phyloP scores from a whole-genome alignment of 2,113 vertebrate species.

The Pelmatolapia mariae region DNA sequence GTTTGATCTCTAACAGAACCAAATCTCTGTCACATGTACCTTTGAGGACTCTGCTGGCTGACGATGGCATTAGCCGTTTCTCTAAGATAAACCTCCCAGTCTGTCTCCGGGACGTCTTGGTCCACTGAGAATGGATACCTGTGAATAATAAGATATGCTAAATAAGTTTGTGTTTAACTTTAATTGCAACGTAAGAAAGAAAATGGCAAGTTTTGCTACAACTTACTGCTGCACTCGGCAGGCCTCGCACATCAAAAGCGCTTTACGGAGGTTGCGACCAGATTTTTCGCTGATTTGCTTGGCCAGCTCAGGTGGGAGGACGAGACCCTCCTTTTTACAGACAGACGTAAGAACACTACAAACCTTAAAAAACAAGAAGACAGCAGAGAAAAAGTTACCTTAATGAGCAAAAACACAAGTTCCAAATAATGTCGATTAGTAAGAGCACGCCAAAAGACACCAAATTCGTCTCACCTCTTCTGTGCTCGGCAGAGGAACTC shows the following conservation, averaged over 20 bases:
- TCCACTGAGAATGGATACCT: constrained; percentile 92
- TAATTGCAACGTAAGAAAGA: background rate
- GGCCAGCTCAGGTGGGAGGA: constrained; percentile 86
- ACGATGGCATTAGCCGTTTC: constrained; percentile 94
- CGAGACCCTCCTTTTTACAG: constrained; percentile 92
- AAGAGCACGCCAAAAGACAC: background rate
- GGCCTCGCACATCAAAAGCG: constrained; percentile 93
- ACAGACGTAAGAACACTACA: constrained; percentile 83
- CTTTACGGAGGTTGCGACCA: constrained; percentile 91
- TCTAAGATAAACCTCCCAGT: constrained; percentile 95
- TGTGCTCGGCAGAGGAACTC: constrained; percentile 87
- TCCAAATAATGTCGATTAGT: background rate
- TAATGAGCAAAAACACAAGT: background rate
- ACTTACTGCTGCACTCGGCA: constrained; percentile 98
- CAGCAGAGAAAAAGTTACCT: background rate
- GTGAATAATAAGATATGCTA: constrained; percentile 17
- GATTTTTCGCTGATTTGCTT: constrained; percentile 86
- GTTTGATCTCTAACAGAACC: background rate
- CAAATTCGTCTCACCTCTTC: constrained; percentile 76
- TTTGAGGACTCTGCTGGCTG: constrained; percentile 91
- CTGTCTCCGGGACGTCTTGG: constrained; percentile 90
- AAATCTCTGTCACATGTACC: constrained; percentile 59
- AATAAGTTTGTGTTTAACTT: background rate
- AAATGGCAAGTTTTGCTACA: background rate
- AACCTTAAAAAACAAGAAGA: constrained; percentile 62